Conservation (phyloP, 2,888 invertebrate genomes). For the Syritta pipiens region DNA sequence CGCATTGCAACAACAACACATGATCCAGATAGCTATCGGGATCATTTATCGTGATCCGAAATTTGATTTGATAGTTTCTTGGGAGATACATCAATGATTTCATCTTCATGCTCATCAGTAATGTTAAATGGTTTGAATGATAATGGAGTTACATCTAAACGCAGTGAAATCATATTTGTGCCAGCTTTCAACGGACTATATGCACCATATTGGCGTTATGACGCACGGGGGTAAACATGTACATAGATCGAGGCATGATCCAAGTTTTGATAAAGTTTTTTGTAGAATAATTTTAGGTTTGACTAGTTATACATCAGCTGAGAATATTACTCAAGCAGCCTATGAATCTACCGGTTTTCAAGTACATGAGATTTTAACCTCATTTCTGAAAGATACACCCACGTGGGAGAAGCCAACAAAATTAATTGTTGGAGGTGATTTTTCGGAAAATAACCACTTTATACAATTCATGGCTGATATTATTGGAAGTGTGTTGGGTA, state of each 20-base stretch:
- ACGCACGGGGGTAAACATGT: conserved; percentile 85
- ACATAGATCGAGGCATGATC: background rate
- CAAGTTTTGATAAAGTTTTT: too few species aligned
- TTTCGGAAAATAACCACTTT: conserved; percentile 91
- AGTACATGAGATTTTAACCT: conserved; percentile 89
- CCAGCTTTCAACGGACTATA: conserved; percentile 98
- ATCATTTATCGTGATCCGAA: too few species aligned
- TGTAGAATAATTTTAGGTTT: conserved; percentile 91
- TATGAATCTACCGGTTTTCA: conserved; percentile 97
- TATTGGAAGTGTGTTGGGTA: conserved; percentile 90
- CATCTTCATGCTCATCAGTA: conserved; percentile 77
- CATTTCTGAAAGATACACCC: conserved; percentile 91
- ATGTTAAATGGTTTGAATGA: conserved; percentile 74
- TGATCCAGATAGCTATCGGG: too few species aligned
- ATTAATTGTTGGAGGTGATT: conserved; percentile 95
- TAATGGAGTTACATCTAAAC: conserved; percentile 77
- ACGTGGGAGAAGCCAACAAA: conserved; percentile 83
- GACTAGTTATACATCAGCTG: conserved; percentile 88
- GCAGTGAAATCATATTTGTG: conserved; percentile 94
- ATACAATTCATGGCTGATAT: conserved; percentile 97
- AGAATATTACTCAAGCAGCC: conserved; percentile 93
- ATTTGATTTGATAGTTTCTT: too few species aligned
- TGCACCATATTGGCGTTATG: conserved; percentile 97
- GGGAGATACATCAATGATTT: conserved; percentile 77
- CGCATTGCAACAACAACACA: too few species aligned